Evolutionary conservation across 2,888 invertebrate species (phyloP).

Genomic region (Leptinotarsa rubiginosa): DNA sequence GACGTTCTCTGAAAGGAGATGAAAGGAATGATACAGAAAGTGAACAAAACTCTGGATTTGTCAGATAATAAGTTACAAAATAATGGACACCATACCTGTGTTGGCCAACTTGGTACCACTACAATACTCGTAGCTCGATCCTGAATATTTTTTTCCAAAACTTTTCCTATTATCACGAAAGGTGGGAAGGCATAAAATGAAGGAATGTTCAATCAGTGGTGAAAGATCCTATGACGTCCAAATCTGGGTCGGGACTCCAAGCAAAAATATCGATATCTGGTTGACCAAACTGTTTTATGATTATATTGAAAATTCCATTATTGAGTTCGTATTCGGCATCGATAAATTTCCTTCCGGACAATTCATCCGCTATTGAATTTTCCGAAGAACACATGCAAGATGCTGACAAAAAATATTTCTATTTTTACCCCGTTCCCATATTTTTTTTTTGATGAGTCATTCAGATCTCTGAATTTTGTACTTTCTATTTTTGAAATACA

Average conservation of each 20-base stretch:
- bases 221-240: neutral
- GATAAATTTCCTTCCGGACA: neutral
- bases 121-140: neutral
- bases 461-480: neutral
- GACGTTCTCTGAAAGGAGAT: neutral
- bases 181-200: neutral
- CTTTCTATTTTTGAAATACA: neutral
- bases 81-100: neutral
- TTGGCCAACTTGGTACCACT: neutral
- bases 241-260: neutral
- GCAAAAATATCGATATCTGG: neutral
- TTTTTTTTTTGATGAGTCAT: neutral
- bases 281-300: neutral
- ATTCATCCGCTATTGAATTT: neutral
- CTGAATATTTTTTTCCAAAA: no score
- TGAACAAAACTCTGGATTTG: neutral
- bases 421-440: neutral
- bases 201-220: no score
- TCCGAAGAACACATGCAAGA: neutral
- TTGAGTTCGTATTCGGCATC: neutral
- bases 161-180: neutral
- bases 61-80: neutral
- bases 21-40: neutral
- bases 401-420: neutral
- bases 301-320: neutral